A percentile compares a stretch with the other conserved stretches of the same genome.
phyloP scores from a whole-genome alignment of 2,888 invertebrate species.

The Tenthredo scrophulariae region DNA sequence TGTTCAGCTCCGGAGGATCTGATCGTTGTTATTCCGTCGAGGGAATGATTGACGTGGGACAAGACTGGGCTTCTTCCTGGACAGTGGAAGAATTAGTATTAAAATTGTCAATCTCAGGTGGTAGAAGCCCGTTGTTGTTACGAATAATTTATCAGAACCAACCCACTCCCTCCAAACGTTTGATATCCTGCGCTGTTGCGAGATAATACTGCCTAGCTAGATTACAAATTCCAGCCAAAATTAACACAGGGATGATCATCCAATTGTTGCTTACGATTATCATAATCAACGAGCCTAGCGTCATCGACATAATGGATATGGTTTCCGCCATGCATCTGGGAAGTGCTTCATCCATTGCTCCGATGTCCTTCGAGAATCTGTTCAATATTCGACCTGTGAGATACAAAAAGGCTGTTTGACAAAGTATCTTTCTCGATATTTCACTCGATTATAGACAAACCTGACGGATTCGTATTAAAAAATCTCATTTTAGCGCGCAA shows the following conservation, averaged over 20 bases:
- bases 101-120: neutral
- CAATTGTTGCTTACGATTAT: slow-evolving; percentile 86
- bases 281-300: slow-evolving; percentile 88
- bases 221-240: slow-evolving; percentile 84
- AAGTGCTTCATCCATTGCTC: slow-evolving; percentile 80
- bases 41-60: slow-evolving; percentile 91
- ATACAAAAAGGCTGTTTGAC: neutral
- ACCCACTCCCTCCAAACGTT: slow-evolving; percentile 86
- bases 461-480: slow-evolving; percentile 92
- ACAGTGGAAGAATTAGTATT: slow-evolving; percentile 55
- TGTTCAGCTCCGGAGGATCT: slow-evolving; percentile 84
- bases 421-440: neutral
- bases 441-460: slow-evolving; percentile 72
- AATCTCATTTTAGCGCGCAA: slow-evolving; percentile 89
- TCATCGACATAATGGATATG: slow-evolving; percentile 82
- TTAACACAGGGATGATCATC: slow-evolving; percentile 83
- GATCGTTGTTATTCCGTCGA: slow-evolving; percentile 93
- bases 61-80: slow-evolving; percentile 91
- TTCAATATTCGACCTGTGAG: slow-evolving; percentile 81
- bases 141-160: slow-evolving; percentile 70
- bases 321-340: slow-evolving; percentile 76
- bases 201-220: slow-evolving; percentile 85
- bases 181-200: slow-evolving; percentile 87
- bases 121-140: neutral
- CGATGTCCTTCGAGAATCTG: slow-evolving; percentile 86